These are phyloP conservation scores for Mactromeris polynyma DNA, from an alignment of 2,888 invertebrate species.

Conservation along the genomic window DNA sequence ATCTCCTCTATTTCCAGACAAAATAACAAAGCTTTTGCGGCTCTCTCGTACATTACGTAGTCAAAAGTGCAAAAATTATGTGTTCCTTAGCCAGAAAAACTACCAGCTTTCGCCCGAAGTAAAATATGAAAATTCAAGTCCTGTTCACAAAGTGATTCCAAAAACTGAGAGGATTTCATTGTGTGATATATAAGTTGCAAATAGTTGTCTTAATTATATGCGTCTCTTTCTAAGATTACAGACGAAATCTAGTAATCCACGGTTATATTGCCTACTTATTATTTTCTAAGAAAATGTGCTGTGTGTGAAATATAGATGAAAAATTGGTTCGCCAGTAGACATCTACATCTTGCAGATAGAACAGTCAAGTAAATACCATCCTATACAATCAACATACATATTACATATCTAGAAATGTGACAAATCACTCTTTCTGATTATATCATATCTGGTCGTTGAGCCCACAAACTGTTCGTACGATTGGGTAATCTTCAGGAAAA, in stretches of 20 bases:
- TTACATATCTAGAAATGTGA: constrained; percentile 26
- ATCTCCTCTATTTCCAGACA: background rate
- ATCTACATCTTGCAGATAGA: constrained; percentile 3
- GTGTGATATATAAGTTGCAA: too few relatives aligned
- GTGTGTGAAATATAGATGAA: background rate
- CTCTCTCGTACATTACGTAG: background rate
- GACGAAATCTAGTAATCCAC: background rate
- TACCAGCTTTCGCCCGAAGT: background rate
- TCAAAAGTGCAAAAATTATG: background rate
- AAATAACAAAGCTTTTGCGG: background rate
- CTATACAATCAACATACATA: constrained; percentile 31
- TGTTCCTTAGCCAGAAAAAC: background rate
- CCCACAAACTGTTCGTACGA: constrained; percentile 4
- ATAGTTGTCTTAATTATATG: background rate
- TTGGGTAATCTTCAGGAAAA: constrained; percentile 25
- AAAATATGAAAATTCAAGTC: background rate
- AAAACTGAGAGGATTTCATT: too few relatives aligned
- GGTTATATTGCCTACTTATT: background rate
- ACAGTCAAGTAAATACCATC: background rate
- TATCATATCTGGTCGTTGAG: constrained; percentile 30
- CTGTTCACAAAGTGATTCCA: background rate
- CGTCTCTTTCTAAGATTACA: background rate
- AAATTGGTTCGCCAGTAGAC: background rate
- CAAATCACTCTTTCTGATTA: constrained; percentile 31
- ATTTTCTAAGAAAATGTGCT: background rate